Conservation (phyloP, 2,888 invertebrate genomes). For the Thymelicus lineola region DNA sequence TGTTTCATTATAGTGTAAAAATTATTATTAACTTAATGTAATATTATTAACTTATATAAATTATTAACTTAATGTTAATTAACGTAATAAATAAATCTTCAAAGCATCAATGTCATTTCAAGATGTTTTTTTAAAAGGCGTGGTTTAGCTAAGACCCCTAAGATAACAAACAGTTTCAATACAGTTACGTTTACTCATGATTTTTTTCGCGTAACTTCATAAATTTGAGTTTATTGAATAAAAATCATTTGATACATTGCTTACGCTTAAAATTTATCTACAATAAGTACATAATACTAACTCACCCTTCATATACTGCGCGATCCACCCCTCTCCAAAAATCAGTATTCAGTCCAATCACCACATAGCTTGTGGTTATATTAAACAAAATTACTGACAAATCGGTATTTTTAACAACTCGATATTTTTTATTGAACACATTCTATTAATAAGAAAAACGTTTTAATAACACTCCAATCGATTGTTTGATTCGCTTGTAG, state of each 20-base stretch:
- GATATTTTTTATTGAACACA: constrained; percentile 36
- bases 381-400: constrained; percentile 62
- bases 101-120: no score
- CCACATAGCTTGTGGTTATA: constrained; percentile 51
- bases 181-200: no score
- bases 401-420: constrained; percentile 47
- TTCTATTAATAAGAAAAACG: neutral
- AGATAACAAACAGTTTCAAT: no score
- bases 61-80: no score
- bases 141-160: no score
- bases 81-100: no score
- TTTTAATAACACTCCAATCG: constrained; percentile 1
- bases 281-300: constrained; percentile 44
- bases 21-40: no score
- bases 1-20: no score
- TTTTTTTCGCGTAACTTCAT: no score
- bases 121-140: no score
- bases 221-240: no score
- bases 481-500: neutral
- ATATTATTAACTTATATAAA: no score
- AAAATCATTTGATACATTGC: neutral
- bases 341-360: constrained; percentile 49
- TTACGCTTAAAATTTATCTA: constrained; percentile 13
- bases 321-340: constrained; percentile 57
- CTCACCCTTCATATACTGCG: constrained; percentile 79